Evolutionary conservation across 2,797 vertebrate species (phyloP).

Genomic region (Spinus pinus): DNA sequence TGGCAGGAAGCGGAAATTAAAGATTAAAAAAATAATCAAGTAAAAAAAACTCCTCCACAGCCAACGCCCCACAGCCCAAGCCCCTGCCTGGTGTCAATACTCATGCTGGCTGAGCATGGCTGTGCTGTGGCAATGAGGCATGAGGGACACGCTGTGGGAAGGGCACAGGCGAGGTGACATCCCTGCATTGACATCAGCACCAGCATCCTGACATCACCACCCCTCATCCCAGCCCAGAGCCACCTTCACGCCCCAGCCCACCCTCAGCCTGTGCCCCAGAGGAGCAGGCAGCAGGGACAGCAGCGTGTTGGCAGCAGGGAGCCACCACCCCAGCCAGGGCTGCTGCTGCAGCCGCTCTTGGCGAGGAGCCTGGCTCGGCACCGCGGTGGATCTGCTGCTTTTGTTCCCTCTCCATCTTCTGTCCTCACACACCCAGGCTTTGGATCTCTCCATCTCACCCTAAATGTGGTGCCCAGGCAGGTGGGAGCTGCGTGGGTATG

Average conservation of each 20-base stretch:
- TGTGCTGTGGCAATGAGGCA: slow-evolving; percentile 61
- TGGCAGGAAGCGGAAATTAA: neutral
- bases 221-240: neutral
- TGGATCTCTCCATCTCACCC: neutral
- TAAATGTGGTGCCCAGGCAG: neutral
- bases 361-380: neutral
- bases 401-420: slow-evolving; percentile 33
- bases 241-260: fast-evolving
- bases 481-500: fast-evolving
- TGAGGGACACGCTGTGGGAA: neutral
- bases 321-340: neutral
- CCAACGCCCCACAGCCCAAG: neutral
- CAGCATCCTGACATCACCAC: fast-evolving
- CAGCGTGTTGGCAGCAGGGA: neutral
- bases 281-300: neutral
- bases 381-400: neutral
- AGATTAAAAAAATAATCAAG: neutral
- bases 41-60: fast-evolving
- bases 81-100: slow-evolving; percentile 75
- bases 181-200: neutral
- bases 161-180: neutral
- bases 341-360: slow-evolving; percentile 27
- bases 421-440: neutral
- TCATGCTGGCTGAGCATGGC: slow-evolving; percentile 77
- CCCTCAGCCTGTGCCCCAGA: fast-evolving